phyloP scores from a whole-genome alignment of 2,113 vertebrate genomes.

The Pogona vitticeps region DNA sequence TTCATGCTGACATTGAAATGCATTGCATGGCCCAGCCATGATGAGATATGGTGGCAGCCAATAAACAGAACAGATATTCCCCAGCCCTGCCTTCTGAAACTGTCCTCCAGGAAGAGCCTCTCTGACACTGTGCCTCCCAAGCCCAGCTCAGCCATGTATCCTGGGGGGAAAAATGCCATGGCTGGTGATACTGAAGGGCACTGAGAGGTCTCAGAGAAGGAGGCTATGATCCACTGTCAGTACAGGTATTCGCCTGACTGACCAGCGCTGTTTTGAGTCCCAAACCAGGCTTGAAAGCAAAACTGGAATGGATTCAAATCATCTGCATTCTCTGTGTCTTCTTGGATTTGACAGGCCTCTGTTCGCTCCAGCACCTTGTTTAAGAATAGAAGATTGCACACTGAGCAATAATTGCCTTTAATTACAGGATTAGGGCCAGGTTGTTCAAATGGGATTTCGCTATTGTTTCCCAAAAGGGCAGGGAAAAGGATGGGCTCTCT shows the following conservation, averaged over 20 bases:
- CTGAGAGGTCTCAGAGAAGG: not conserved
- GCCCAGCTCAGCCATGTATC: not conserved
- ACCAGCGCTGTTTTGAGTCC: too few relatives aligned
- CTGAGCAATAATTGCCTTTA: not conserved
- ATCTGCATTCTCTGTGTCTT: not conserved
- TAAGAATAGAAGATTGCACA: not conserved
- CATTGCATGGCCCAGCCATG: not conserved
- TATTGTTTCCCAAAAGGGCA: not conserved
- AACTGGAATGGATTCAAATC: not conserved
- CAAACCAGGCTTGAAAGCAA: not conserved
- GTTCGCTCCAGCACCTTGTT: not conserved
- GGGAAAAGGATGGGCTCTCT: not conserved
- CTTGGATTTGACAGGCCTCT: not conserved
- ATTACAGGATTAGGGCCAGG: not conserved
- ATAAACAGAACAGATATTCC: not conserved
- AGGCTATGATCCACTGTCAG: not conserved
- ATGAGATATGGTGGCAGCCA: not conserved
- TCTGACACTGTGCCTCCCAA: not conserved
- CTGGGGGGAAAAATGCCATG: not conserved
- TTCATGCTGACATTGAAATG: too few relatives aligned
- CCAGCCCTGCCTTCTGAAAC: not conserved
- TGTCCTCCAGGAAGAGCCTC: not conserved
- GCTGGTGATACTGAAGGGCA: not conserved
- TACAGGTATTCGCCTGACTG: not conserved
- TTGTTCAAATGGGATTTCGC: too few relatives aligned